Evolutionary conservation across 92 coral and sea anemone genomes (phyloP).

Genomic region (Zoanthus sociatus): DNA sequence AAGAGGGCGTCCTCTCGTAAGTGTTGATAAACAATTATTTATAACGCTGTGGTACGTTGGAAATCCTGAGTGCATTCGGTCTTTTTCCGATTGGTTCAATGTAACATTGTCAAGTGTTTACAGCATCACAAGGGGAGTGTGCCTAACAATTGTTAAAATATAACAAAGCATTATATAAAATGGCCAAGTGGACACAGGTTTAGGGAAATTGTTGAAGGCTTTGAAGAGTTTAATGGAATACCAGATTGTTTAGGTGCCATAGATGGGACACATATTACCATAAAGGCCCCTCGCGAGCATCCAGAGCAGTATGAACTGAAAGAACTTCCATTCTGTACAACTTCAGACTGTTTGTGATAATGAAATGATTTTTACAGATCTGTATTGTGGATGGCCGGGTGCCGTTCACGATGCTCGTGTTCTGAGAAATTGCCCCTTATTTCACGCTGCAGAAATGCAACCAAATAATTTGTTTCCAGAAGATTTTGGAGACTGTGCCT

Average conservation of each 20-base stretch:
- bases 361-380: conserved; percentile 56
- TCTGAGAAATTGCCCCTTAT: conserved; percentile 55
- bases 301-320: conserved; percentile 52
- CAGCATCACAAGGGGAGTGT: conserved; percentile 49
- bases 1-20: conserved; percentile 37
- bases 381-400: conserved; percentile 58
- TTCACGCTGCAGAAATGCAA: conserved; percentile 43
- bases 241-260: conserved; percentile 62
- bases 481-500: conserved; percentile 38
- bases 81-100: conserved; percentile 65
- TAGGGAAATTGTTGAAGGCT: conserved; percentile 32
- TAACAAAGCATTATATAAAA: conserved; percentile 16
- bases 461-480: conserved; percentile 48
- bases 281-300: conserved; percentile 52
- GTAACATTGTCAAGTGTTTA: conserved; percentile 55
- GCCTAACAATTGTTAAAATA: conserved; percentile 39
- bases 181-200: conserved; percentile 48
- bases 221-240: conserved; percentile 6
- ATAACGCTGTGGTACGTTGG: conserved; percentile 63
- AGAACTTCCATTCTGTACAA: conserved; percentile 54
- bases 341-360: conserved; percentile 10
- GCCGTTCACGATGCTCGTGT: conserved; percentile 60
- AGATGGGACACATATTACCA: conserved; percentile 61
- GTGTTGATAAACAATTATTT: conserved; percentile 46
- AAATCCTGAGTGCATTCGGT: conserved; percentile 60